Conservation (phyloP, 2,888 invertebrate genomes). For the Brenthis hecate region DNA sequence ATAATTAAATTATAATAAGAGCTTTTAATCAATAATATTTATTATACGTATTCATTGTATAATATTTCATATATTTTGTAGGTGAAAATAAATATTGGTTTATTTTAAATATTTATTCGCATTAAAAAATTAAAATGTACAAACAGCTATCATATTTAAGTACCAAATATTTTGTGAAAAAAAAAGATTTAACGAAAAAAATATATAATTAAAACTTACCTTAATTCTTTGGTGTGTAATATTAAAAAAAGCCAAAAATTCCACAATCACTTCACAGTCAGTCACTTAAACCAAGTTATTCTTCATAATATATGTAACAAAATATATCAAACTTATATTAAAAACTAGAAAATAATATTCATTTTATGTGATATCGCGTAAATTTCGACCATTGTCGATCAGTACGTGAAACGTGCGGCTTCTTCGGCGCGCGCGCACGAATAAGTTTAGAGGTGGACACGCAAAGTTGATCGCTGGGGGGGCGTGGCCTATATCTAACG, state of each 20-base stretch:
- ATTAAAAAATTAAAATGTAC: no score
- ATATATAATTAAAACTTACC: slow-evolving; percentile 54
- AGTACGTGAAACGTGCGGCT: slow-evolving; percentile 57
- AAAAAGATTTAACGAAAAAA: neutral
- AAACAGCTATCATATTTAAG: no score
- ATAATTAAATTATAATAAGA: no score
- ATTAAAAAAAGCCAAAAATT: slow-evolving; percentile 51
- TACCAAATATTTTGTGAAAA: neutral
- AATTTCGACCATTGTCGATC: slow-evolving; percentile 44
- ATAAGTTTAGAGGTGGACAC: slow-evolving; percentile 76
- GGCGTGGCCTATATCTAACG: slow-evolving; percentile 79
- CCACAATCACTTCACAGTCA: slow-evolving; percentile 61
- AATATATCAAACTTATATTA: slow-evolving; percentile 3
- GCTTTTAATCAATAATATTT: no score
- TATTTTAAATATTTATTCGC: no score
- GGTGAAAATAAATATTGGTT: no score
- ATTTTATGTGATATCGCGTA: slow-evolving; percentile 42
- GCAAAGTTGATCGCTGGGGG: slow-evolving; percentile 60
- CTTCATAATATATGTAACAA: slow-evolving; percentile 16
- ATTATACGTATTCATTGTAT: no score
- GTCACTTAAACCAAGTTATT: slow-evolving; percentile 36
- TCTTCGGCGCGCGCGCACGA: slow-evolving; percentile 78
- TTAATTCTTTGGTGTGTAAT: slow-evolving; percentile 70
- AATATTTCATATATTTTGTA: no score
- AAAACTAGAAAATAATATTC: slow-evolving; percentile 17